Evolutionary conservation across 1,140 invertebrate species (phyloP).

Genomic region (Drosophila ambigua): DNA sequence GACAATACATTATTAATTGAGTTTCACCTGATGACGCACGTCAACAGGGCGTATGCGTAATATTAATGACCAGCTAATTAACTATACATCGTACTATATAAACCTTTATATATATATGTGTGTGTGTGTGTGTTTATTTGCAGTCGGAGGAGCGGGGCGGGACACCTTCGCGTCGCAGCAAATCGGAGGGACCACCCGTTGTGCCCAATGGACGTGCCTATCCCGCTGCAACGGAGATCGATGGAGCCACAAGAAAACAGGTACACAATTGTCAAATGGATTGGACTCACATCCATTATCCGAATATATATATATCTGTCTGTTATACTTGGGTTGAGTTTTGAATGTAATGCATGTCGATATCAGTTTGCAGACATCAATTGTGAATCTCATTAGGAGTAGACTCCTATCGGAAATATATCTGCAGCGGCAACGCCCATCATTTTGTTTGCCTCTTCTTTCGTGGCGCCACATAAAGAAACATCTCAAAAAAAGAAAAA

Average conservation of each 20-base stretch:
- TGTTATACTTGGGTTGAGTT: too few species aligned
- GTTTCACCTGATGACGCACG: slow-evolving; percentile 58
- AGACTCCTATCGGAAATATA: neutral
- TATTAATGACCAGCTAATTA: slow-evolving; percentile 78
- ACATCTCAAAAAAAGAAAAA: neutral
- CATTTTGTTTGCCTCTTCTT: slow-evolving; percentile 28
- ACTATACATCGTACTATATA: slow-evolving; percentile 37
- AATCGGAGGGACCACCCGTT: slow-evolving; percentile 88
- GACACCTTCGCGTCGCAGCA: slow-evolving; percentile 87
- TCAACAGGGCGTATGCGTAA: slow-evolving; percentile 68
- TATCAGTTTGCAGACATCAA: neutral
- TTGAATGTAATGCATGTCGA: too few species aligned
- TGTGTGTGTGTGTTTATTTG: slow-evolving; percentile 56
- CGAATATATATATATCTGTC: too few species aligned
- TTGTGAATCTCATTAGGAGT: neutral
- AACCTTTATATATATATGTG: slow-evolving; percentile 9
- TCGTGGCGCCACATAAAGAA: slow-evolving; percentile 45
- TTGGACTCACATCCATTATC: neutral
- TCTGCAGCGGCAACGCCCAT: neutral
- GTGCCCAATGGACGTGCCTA: slow-evolving; percentile 85
- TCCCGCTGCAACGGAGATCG: slow-evolving; percentile 84
- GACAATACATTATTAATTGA: slow-evolving; percentile 73
- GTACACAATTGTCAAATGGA: slow-evolving; percentile 72
- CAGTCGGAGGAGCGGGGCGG: slow-evolving; percentile 86
- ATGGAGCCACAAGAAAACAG: slow-evolving; percentile 81